Base-by-base conservation (phyloP, 2,888 invertebrate species). In the Autographa gamma region DNA sequence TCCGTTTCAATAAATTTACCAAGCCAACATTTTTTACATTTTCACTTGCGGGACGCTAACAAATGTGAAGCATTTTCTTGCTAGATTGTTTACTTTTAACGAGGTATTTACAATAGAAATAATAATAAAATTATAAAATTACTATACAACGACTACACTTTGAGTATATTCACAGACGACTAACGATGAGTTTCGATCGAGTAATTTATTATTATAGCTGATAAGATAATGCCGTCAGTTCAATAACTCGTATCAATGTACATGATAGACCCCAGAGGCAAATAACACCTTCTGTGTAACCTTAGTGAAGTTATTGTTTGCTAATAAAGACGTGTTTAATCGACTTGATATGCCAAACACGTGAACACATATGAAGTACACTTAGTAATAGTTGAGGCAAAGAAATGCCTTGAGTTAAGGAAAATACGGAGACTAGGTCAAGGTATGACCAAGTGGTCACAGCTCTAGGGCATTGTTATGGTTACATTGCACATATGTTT, bases 211-310 rank as follows among this genome's bases (percentile, higher is more conserved):
- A 91, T 90, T 87, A 84, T 77, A 81, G 83, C 80, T 86, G 94
- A 95, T 95, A 95, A 94, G 93, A 93, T 95, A 93, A 88, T 79
- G 79, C 75, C 77, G 86, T 88, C 88, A 89, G 92, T 93, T 93
- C 92, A 94, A 92, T 93, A 93, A 91, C 93, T 91, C 88, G 83
- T 86, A 87, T 85, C 88, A 81, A 85, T 82, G 88, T 89, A 86
- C 82, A 86, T 84, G 66, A 74, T 80, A 82, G 79, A 86, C 87
- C 86, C 85, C 83, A 77, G 82, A 82, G 86, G 72, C 66, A 80
- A 71, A 80, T 73, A 79, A 76, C 78, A 77, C 68, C 75, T 70
- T 70, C 76, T 79, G 76, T 48, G 60, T 61, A 70, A 78, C 83
- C 82, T 82, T 78, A 80, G 78, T 71, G 77, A 69, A 80, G 77